Evolutionary conservation across 2,113 vertebrate genomes (phyloP).

Genomic region (Rhipidura dahli): DNA sequence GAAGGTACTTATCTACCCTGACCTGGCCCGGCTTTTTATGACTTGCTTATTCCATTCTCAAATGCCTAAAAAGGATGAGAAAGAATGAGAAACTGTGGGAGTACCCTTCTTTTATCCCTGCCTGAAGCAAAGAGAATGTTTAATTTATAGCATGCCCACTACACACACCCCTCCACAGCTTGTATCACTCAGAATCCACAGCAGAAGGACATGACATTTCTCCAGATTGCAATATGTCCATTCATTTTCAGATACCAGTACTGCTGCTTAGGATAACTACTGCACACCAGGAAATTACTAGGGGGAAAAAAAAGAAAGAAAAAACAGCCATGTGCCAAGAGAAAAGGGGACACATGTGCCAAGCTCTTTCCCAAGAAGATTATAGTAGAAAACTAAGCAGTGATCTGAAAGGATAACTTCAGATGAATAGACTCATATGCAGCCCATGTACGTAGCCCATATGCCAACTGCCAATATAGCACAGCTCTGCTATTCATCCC

Average conservation of each 20-base stretch:
- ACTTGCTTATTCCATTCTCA: not conserved
- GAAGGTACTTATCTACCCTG: not conserved
- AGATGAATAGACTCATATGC: constrained; percentile 7
- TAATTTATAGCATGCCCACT: not conserved
- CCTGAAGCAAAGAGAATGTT: not conserved
- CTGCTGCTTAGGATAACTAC: not conserved
- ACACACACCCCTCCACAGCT: not conserved
- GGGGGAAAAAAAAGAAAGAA: not conserved
- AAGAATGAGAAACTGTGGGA: not conserved
- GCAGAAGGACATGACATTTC: not conserved
- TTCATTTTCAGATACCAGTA: constrained; percentile 9
- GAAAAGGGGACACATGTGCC: not conserved
- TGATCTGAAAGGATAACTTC: constrained; percentile 35
- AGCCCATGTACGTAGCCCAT: constrained; percentile 48
- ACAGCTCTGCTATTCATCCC: constrained; percentile 43
- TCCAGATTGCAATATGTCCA: constrained; percentile 5
- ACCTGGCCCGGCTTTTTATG: not conserved
- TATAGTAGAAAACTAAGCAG: constrained; percentile 25
- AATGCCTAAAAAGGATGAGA: not conserved
- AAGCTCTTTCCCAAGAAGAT: constrained; percentile 9
- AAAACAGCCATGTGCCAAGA: not conserved
- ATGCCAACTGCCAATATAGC: constrained; percentile 37
- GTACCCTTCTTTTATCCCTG: not conserved
- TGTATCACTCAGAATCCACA: not conserved
- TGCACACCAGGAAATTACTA: not conserved